Evolutionary conservation across 2,113 vertebrate species (phyloP), one percentile per base, ranked within the genome.

Genomic region (Clupea harengus): DNA sequence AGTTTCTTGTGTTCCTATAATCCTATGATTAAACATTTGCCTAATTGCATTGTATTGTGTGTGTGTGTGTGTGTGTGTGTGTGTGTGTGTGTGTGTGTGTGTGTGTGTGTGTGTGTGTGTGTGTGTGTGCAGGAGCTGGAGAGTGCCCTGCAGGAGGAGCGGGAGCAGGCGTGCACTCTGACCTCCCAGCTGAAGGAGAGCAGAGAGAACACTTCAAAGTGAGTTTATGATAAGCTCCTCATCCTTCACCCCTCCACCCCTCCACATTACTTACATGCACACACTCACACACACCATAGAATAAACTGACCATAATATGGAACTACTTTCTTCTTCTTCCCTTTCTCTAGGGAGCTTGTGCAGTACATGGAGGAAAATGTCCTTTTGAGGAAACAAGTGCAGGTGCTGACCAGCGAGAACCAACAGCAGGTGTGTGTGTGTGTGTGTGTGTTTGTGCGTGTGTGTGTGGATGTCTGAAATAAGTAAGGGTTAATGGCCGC

Each of bases 171-270:
- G 57, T 94, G 89, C 88, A 96, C 93, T 86, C 92, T 99, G 91
- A 92, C 93, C 64, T 94, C 96, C 10, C 95, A 99, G 84, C 92
- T 98, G 84, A 95, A 94, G 92, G 96, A 98, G 94, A 96, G 97
- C 89, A 96, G 96, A 93, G 97, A 99, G 89, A 97, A 93, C 87
- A 96, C 92, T 88, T 97, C 96, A 83, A 97, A 97, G 98, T 99
- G 90, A 96, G 97, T 94, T 89, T 85, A 87, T 64, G 11, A 18
- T 1, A n/a, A 39, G 39, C 39, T 39, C 39, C 39, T 39, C 39
- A 39, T 2, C 39, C 39, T 39, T 39, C 39, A 39, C 39, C 39
- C 39, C 39, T 39, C 39, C 39, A 5, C 2, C 72, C 72, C n/a
- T 28, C 72, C 25, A 78, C 28, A 32, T 28, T 9, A 2, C 18